Evolutionary conservation across 2,797 vertebrate genomes (phyloP).

Genomic region (Borostomias antarcticus): DNA sequence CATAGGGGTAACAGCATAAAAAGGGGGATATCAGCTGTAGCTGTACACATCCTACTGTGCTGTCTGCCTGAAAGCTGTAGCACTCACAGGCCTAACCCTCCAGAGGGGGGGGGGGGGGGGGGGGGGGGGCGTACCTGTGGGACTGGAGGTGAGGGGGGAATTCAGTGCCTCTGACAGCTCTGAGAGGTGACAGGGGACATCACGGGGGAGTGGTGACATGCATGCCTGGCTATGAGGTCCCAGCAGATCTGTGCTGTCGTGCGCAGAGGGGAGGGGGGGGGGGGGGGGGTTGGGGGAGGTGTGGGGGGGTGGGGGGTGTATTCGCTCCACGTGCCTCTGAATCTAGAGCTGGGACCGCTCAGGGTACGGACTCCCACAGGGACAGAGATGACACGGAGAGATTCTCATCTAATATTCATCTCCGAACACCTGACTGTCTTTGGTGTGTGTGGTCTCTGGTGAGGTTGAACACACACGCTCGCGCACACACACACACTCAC

Average conservation of each 20-base stretch:
- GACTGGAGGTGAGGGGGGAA: constrained; percentile 54
- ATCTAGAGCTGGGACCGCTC: constrained; percentile 42
- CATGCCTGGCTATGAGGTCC: constrained; percentile 36
- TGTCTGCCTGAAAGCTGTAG: constrained; percentile 56
- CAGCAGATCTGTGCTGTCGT: constrained; percentile 54
- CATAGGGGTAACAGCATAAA: too few relatives aligned
- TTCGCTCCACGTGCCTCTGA: constrained; percentile 31
- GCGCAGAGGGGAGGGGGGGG: constrained; percentile 37
- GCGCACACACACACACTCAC: constrained; percentile 20
- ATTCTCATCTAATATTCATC: constrained; percentile 75
- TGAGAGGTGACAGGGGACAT: constrained; percentile 51
- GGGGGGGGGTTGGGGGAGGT: constrained; percentile 52
- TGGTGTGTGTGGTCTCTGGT: constrained; percentile 51
- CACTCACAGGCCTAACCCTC: constrained; percentile 45
- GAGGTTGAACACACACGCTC: constrained; percentile 45
- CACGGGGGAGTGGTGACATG: constrained; percentile 51
- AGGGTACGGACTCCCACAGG: constrained; percentile 53
- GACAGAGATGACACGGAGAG: constrained; percentile 34
- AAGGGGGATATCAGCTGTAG: too few relatives aligned
- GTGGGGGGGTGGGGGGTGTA: constrained; percentile 59
- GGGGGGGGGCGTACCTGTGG: not conserved
- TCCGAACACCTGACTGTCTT: constrained; percentile 63
- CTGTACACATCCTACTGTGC: constrained; percentile 33
- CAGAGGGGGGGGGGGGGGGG: too few relatives aligned
- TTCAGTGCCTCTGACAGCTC: constrained; percentile 61